Evolutionary conservation across 1,140 invertebrate species (phyloP).

Genomic region (Drosophila eugracilis): DNA sequence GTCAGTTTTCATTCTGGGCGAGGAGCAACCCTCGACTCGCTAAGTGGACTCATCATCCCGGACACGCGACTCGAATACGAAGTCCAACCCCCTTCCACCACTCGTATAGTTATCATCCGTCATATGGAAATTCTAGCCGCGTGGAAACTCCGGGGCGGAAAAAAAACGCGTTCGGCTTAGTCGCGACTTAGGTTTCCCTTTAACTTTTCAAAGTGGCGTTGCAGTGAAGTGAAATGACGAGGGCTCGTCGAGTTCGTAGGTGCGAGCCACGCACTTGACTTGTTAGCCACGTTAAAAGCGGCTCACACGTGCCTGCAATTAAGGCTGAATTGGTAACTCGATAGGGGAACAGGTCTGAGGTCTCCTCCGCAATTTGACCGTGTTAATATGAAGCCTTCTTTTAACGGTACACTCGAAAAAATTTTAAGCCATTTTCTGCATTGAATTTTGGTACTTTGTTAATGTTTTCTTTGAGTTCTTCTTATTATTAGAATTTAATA

Average conservation of each 20-base stretch:
- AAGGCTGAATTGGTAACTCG: constrained; percentile 69
- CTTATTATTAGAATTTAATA: no score
- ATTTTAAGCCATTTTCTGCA: not conserved
- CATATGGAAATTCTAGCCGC: constrained; percentile 56
- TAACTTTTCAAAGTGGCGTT: constrained; percentile 20
- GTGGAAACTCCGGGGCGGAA: constrained; percentile 42
- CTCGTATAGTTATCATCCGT: constrained; percentile 34
- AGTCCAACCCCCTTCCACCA: constrained; percentile 21
- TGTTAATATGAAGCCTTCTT: constrained; percentile 64
- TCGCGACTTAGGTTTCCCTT: constrained; percentile 60
- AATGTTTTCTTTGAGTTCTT: no score
- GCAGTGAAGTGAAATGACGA: constrained; percentile 1
- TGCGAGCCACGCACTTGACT: constrained; percentile 61
- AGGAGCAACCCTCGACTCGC: constrained; percentile 33
- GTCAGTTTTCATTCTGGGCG: constrained; percentile 6
- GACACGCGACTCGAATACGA: constrained; percentile 33
- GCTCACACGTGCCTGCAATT: constrained; percentile 81
- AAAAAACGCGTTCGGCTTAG: constrained; percentile 62
- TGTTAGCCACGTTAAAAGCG: constrained; percentile 59
- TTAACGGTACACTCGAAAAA: constrained; percentile 12
- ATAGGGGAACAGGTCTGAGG: constrained; percentile 36
- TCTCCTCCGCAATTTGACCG: constrained; percentile 54
- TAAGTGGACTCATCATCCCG: constrained; percentile 47
- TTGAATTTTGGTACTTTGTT: no score
- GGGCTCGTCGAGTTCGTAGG: constrained; percentile 36